Base-by-base conservation (phyloP, 1,140 invertebrate genomes). In the Drosophila rufa region DNA sequence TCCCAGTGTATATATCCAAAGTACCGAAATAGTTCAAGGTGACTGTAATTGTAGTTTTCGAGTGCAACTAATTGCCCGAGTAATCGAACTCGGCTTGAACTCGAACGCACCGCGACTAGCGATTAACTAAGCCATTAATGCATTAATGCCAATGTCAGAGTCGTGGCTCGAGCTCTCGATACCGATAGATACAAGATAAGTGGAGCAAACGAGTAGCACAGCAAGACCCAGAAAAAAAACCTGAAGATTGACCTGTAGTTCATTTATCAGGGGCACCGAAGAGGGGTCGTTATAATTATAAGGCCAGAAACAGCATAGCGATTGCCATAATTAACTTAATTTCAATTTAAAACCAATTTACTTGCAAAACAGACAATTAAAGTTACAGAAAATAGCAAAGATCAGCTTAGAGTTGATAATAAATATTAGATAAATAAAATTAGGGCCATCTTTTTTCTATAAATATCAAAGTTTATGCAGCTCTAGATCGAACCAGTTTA, bases 61-160 rank as follows among this genome's bases (percentile, higher is more conserved):
- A 74, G 48, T 81, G 36, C 46, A 64, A 42, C 40, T 65, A 67
- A 79, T 70, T 69, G 78, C 38, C 46, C 75, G 58, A 56, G 74
- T 71, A 56, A 76, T 71, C 46, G 61, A 45, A 61, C 47, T 58
- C 19, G 50, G 4, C 19, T n/a, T 53, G 40, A 59, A 46, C 45
- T 45, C 40, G 47, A 71, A 57, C 57, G 50, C 51, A 62, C 57
- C 55, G 73, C 85, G 40, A 78, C 60, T 50, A 67, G 82, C 69
- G 51, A 82, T 84, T 90, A 85, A 81, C 78, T 82, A 81, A 85
- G 70, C 74, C 48, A 90, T 89, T 80, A 73, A 81, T 92, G 75
- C 75, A 91, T 85, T 89, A 80, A 86, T 92, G 90, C 90, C 90
- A 92, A 92, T 92, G 90, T 77, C 90, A 92, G 84, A 86, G 67